Base-by-base conservation (phyloP, 2,797 vertebrate genomes). In the Periparus ater region DNA sequence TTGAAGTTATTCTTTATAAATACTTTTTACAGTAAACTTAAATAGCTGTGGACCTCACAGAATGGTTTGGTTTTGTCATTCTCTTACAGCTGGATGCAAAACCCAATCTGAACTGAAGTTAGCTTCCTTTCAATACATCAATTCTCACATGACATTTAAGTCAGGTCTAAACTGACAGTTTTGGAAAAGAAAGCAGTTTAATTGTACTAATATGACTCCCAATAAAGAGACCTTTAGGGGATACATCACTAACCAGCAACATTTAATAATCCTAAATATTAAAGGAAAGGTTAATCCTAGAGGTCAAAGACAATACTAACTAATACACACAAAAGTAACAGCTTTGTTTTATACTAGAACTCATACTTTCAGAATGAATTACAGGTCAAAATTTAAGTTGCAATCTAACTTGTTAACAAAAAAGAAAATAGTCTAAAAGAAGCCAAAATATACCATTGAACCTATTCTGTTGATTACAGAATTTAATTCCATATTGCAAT, bases 1-100 rank as follows among this genome's bases (percentile, higher is more conserved):
- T 4, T 26, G 10, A 77, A 68, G 14, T 34, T 65, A 34, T 32
- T 88, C 4, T 48, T 62, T 42, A 34, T 65, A 89, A 80, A 68
- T 8, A 55, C 1, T 67, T 10, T 6, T 13, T 10, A 45, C 19
- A 26, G 3, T 7, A 42, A 2, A 3, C 9, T 17, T 55, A 40
- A 82, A 9, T 23, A 85, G 40, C 30, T 62, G 20, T 30, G 10
- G 76, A 60, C 11, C 4, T 58, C 11, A 13, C n/a, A 23, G 8
- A 18, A 54, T 14, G 21, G 21, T 84, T 83, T 32, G 7, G 5
- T 74, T 81, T 54, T 40, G 17, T 34, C 17, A 29, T 27, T 32
- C 15, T 77, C 25, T 70, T 48, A 74, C 25, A 81, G 26, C 17
- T 81, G 16, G 9, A 63, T 51, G n/a, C 8, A 84, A 84, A 77